Evolutionary conservation across 2,113 vertebrate genomes (phyloP).

Genomic region (Oryctolagus cuniculus): mOryCun1.1 NC_091442.1:59634001-59634500

Average conservation of each 20-base stretch:
- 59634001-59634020: not conserved
- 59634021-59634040: not conserved
- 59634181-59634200: not conserved
- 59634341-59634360: not conserved
- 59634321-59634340: too few species aligned
- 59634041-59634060: not conserved
- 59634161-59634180: not conserved
- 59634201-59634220: not conserved
- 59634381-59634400: not conserved
- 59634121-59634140: rapidly evolving
- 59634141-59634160: too few species aligned
- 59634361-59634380: not conserved
- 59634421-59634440: not conserved
- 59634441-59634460: not conserved
- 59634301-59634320: too few species aligned
- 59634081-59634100: too few species aligned
- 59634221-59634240: not conserved
- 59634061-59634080: not conserved
- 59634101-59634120: not conserved
- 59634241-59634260: not conserved
- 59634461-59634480: conserved; percentile 26
- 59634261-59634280: not conserved
- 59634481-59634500: not conserved
- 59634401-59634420: not conserved
- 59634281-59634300: not conserved